Percentiles rank a stretch among this genome's conserved stretches.
phyloP scores from a whole-genome alignment of 2,113 vertebrate species.

The Dromiciops gliroides region DNA sequence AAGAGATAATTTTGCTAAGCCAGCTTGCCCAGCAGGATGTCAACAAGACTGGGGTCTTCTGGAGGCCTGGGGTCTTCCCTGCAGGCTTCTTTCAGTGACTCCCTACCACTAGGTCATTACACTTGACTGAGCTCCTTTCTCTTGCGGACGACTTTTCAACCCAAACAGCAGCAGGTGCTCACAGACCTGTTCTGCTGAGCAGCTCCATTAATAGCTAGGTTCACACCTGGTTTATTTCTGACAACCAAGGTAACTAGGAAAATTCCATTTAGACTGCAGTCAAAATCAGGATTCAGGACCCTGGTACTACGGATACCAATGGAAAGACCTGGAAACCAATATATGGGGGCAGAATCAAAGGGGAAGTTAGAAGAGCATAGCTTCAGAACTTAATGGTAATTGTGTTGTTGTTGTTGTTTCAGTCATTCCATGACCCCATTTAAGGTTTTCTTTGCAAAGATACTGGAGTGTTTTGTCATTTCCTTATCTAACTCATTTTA shows the following conservation, averaged over 20 bases:
- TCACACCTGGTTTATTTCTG: constrained; percentile 9
- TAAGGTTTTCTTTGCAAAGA: background rate
- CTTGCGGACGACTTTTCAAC: background rate
- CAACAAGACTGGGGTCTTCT: background rate
- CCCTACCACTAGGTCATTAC: background rate
- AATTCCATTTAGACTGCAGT: background rate
- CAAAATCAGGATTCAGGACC: background rate
- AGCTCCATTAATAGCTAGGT: constrained; percentile 10
- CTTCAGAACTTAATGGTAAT: background rate
- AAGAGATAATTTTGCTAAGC: background rate
- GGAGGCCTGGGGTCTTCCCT: background rate
- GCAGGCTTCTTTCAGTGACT: background rate
- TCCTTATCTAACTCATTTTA: background rate
- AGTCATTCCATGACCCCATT: background rate
- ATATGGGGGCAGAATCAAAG: background rate
- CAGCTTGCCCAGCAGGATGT: background rate
- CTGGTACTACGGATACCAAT: background rate
- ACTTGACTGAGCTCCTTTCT: background rate
- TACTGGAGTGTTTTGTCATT: background rate
- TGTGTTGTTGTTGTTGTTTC: background rate
- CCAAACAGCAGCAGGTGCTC: background rate
- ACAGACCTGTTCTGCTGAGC: background rate
- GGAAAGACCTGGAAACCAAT: background rate
- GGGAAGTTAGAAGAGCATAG: background rate
- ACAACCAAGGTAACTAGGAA: background rate